Conservation (phyloP, 2,888 invertebrate species). For the Apoda limacodes region DNA sequence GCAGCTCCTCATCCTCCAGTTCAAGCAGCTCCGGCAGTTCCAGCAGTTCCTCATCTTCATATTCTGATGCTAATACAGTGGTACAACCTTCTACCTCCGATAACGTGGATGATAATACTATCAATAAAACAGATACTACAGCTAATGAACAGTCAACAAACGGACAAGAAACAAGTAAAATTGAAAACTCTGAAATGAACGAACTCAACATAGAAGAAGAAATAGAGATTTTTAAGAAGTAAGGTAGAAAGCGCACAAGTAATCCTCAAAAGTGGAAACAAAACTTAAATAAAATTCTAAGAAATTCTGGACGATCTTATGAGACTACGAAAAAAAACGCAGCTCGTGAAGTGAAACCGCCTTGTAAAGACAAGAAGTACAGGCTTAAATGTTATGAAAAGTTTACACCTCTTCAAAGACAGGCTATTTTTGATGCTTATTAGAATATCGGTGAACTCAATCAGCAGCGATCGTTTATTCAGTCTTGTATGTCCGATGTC, state of each 20-base stretch:
- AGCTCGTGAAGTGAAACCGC: conserved; percentile 15
- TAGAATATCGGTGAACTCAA: conserved; percentile 7
- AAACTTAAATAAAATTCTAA: conserved; percentile 14
- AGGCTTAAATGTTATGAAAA: conserved; percentile 13
- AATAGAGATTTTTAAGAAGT: conserved; percentile 9
- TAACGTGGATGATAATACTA: neutral
- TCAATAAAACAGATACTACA: neutral
- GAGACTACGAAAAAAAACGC: conserved; percentile 13
- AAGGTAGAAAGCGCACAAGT: conserved; percentile 16
- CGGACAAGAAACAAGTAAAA: conserved; percentile 9
- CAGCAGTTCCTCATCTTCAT: conserved; percentile 12
- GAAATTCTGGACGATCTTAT: conserved; percentile 15
- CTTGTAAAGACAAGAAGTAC: no score
- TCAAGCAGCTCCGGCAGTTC: conserved; percentile 9
- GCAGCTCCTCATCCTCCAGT: no score
- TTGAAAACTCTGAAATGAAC: conserved; percentile 10
- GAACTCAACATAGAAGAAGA: conserved; percentile 12
- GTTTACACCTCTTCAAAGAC: conserved; percentile 6
- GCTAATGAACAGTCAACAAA: no score
- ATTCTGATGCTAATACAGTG: no score
- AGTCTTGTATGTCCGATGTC: conserved; percentile 17
- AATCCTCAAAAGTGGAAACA: conserved; percentile 17
- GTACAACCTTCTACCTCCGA: conserved; percentile 12
- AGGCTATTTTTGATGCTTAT: no score
- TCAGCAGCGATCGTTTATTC: conserved; percentile 15